Percentiles rank a stretch among this genome's conserved stretches.
These are phyloP conservation scores for Pseudoatta argentina DNA, from an alignment of 1,140 invertebrate species.

Conservation along the genomic window DNA sequence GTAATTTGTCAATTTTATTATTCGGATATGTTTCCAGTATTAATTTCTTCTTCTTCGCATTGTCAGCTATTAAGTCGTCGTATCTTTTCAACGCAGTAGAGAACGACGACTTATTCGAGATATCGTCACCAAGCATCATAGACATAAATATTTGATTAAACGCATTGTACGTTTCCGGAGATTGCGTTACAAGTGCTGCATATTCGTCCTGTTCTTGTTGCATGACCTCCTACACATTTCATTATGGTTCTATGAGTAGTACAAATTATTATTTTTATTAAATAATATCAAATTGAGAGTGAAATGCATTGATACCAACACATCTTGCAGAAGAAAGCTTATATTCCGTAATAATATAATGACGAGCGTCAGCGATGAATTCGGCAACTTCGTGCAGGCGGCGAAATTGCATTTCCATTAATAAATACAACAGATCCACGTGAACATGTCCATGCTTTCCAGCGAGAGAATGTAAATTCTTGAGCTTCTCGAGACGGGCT, in stretches of 20 bases:
- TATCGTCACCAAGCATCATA: slow-evolving; percentile 73
- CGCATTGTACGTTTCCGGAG: slow-evolving; percentile 73
- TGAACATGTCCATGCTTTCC: slow-evolving; percentile 80
- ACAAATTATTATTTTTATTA: slow-evolving; percentile 12
- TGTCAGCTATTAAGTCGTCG: slow-evolving; percentile 67
- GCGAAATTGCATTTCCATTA: slow-evolving; percentile 81
- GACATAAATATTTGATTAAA: slow-evolving; percentile 80
- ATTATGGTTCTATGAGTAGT: slow-evolving; percentile 53
- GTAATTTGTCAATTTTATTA: slow-evolving; percentile 64
- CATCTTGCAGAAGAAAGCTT: slow-evolving; percentile 77
- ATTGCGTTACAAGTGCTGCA: slow-evolving; percentile 57
- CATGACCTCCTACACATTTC: slow-evolving; percentile 78
- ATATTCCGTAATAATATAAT: slow-evolving; percentile 82
- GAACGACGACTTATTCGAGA: slow-evolving; percentile 59
- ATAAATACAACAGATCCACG: slow-evolving; percentile 80
- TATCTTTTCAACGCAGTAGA: slow-evolving; percentile 73
- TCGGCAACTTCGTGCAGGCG: slow-evolving; percentile 77
- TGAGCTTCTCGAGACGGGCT: slow-evolving; percentile 75
- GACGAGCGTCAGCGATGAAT: slow-evolving; percentile 78
- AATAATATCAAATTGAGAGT: neutral
- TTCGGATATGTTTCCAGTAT: slow-evolving; percentile 63
- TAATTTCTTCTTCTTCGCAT: slow-evolving; percentile 64
- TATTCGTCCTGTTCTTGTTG: slow-evolving; percentile 79
- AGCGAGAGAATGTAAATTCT: slow-evolving; percentile 75
- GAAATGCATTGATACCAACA: slow-evolving; percentile 75